Conservation (phyloP, 2,113 vertebrate genomes). For the Pimephales promelas region DNA sequence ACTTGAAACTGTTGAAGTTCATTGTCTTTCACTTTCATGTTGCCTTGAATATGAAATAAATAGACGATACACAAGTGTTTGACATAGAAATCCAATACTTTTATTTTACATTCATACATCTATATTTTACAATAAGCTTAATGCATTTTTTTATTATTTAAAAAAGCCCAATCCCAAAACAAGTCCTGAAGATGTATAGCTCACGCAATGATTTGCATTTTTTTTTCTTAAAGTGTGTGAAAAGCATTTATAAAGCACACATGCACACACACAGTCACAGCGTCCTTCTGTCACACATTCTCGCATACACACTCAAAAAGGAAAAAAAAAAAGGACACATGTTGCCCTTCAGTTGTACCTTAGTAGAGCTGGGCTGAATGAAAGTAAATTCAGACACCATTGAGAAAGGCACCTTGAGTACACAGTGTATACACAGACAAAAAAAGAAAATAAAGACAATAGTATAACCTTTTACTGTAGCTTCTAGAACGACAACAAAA, state of each 20-base stretch:
- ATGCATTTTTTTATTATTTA: constrained; percentile 77
- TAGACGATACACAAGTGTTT: constrained; percentile 43
- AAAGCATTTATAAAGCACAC: constrained; percentile 68
- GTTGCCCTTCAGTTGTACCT: constrained; percentile 75
- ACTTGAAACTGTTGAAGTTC: not conserved
- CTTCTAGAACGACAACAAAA: constrained; percentile 79
- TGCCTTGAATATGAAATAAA: not conserved
- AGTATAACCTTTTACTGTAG: constrained; percentile 73
- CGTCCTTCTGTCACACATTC: not conserved
- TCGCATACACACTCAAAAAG: constrained; percentile 52
- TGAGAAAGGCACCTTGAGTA: constrained; percentile 87
- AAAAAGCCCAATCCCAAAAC: constrained; percentile 85
- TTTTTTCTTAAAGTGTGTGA: constrained; percentile 64
- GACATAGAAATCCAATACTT: constrained; percentile 83
- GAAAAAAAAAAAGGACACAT: constrained; percentile 63
- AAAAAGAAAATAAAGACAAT: constrained; percentile 60
- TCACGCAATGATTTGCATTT: constrained; percentile 68
- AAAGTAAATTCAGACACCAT: constrained; percentile 70
- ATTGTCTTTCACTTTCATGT: not conserved
- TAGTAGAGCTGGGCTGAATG: constrained; percentile 69
- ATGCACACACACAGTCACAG: constrained; percentile 42
- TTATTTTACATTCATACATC: constrained; percentile 99
- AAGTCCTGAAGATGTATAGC: constrained; percentile 82
- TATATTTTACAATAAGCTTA: constrained; percentile 92
- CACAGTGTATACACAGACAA: constrained; percentile 86